Conservation (phyloP, 1,140 invertebrate species). For the Tetramorium parvispinum region DNA sequence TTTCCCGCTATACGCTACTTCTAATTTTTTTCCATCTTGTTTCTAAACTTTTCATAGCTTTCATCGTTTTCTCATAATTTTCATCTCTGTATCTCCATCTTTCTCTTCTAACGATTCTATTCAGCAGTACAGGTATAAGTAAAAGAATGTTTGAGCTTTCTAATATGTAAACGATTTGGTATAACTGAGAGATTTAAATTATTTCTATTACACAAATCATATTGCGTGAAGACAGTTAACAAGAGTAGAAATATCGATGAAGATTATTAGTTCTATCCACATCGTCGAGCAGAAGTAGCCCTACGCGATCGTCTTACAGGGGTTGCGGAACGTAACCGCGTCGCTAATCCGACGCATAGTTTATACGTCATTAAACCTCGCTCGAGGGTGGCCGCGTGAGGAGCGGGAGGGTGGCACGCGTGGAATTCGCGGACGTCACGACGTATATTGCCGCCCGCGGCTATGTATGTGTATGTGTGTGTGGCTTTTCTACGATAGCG, state of each 20-base stretch:
- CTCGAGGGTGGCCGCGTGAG: slow-evolving; percentile 62
- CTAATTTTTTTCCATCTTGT: too few relatives aligned
- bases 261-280: slow-evolving; percentile 54
- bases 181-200: not conserved
- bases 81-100: too few relatives aligned
- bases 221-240: not conserved
- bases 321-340: slow-evolving; percentile 67
- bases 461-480: slow-evolving; percentile 44
- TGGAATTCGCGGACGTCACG: slow-evolving; percentile 84
- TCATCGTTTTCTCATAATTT: too few relatives aligned
- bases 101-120: not conserved
- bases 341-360: slow-evolving; percentile 85
- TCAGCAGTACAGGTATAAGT: not conserved
- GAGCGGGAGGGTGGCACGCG: slow-evolving; percentile 78
- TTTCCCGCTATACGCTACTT: too few relatives aligned
- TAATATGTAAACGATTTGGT: not conserved
- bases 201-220: not conserved
- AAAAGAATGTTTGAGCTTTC: not conserved
- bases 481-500: slow-evolving; percentile 62
- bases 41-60: too few relatives aligned
- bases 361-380: slow-evolving; percentile 85
- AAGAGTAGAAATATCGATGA: slow-evolving; percentile 15
- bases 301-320: slow-evolving; percentile 63
- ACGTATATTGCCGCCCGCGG: slow-evolving; percentile 80
- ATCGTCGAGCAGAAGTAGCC: slow-evolving; percentile 65